Evolutionary conservation across 2,113 vertebrate genomes (phyloP).

Genomic region (Stomatorhinus ivindoensis): DNA sequence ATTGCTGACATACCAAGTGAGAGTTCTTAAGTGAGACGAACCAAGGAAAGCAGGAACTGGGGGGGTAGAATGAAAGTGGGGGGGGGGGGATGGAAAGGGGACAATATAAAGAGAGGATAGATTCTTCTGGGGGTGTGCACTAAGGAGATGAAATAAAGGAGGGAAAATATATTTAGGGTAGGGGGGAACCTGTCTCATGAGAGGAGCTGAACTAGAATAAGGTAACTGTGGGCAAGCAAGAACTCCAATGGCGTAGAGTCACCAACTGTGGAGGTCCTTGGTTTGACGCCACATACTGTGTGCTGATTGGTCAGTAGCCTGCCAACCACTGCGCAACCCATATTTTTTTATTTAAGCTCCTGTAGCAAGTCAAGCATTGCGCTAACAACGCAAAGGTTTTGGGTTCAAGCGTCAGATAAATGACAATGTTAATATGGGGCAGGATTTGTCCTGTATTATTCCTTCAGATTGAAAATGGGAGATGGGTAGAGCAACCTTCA

Average conservation of each 20-base stretch:
- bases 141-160: constrained; percentile 1
- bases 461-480: neutral
- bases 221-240: neutral
- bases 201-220: neutral
- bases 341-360: neutral
- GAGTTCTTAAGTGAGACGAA: neutral
- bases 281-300: neutral
- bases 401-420: neutral
- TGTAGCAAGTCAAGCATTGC: neutral
- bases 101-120: neutral
- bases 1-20: neutral
- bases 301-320: neutral
- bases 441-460: neutral
- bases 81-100: neutral
- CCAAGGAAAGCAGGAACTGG: neutral
- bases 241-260: neutral
- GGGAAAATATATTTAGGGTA: neutral
- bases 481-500: neutral
- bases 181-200: neutral
- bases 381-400: neutral
- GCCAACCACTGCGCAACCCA: neutral
- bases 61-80: neutral
- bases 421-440: neutral
- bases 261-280: neutral
- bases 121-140: neutral